These are phyloP conservation scores for Acanthis flammea DNA, from an alignment of 2,797 vertebrate genomes.

Conservation along the genomic window DNA sequence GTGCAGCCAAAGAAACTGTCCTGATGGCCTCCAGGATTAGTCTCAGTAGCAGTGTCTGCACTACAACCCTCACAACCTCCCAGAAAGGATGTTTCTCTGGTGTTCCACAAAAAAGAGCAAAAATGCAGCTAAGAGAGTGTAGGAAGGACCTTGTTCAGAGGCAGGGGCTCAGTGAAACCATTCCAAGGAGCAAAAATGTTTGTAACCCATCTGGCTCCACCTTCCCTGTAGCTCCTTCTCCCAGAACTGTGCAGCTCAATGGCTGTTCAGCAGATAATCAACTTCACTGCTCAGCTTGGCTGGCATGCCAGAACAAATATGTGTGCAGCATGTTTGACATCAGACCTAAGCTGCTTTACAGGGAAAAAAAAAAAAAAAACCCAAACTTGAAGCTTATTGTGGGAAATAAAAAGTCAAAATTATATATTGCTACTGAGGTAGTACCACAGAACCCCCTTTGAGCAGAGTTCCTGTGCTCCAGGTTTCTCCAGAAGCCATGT, in stretches of 20 bases:
- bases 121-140: neutral
- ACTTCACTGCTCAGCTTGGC: neutral
- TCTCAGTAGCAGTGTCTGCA: neutral
- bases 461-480: neutral
- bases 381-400: neutral
- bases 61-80: fast-evolving
- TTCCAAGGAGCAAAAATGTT: neutral
- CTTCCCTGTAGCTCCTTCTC: neutral
- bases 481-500: neutral
- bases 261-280: neutral
- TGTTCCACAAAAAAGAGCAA: neutral
- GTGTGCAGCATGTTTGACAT: neutral
- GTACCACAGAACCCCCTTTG: neutral
- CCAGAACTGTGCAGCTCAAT: neutral
- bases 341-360: neutral
- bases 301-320: neutral
- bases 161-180: neutral
- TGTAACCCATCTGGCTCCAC: neutral
- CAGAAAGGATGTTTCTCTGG: neutral
- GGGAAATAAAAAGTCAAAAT: neutral
- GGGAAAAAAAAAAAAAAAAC: neutral
- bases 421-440: neutral
- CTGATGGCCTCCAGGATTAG: neutral
- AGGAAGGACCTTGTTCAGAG: neutral
- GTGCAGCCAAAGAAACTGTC: neutral